Evolutionary conservation across 2,113 vertebrate genomes (phyloP).

Genomic region (Stomatorhinus ivindoensis): DNA sequence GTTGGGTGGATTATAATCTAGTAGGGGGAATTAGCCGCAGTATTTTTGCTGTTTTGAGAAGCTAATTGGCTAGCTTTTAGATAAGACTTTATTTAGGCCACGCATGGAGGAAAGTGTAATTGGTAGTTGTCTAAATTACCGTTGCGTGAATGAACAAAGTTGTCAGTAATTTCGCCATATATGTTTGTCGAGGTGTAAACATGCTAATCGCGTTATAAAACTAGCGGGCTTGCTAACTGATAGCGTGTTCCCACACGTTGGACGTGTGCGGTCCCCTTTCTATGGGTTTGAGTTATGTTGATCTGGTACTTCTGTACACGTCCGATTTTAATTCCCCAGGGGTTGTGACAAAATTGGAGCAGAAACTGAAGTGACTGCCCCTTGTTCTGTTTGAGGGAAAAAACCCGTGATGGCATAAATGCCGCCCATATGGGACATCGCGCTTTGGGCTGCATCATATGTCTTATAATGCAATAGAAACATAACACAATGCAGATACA

Average conservation of each 20-base stretch:
- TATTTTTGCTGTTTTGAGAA: neutral
- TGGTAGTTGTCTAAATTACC: neutral
- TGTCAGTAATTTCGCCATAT: neutral
- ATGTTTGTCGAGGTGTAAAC: neutral
- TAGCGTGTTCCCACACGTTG: neutral
- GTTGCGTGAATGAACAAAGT: neutral
- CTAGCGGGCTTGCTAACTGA: neutral
- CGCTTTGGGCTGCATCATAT: neutral
- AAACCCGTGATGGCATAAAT: neutral
- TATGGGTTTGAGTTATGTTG: neutral
- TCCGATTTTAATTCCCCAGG: neutral
- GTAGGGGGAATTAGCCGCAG: neutral
- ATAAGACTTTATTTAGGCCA: neutral
- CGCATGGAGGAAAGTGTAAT: neutral
- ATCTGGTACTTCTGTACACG: neutral
- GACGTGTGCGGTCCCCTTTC: neutral
- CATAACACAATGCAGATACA: neutral
- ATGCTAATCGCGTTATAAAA: neutral
- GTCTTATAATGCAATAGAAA: neutral
- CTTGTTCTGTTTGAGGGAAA: neutral
- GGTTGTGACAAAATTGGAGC: neutral
- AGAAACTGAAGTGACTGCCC: neutral
- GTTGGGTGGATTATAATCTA: neutral
- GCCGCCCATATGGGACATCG: neutral
- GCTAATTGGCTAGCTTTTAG: neutral